phyloP scores from a whole-genome alignment of 2,797 vertebrate species.

The Cossypha caffra region DNA sequence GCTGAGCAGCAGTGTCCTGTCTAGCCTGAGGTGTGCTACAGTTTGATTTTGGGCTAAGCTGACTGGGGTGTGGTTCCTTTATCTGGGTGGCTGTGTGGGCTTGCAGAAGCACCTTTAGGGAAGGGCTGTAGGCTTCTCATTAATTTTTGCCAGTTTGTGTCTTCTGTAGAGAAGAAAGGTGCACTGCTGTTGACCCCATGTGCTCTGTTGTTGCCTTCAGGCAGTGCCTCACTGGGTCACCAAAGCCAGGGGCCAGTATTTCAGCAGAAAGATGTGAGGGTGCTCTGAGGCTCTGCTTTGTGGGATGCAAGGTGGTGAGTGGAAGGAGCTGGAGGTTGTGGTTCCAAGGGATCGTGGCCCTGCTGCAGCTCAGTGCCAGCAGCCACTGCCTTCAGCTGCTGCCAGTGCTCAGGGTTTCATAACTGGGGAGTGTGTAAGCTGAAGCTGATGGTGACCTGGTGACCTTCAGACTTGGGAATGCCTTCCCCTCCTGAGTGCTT shows the following conservation, averaged over 20 bases:
- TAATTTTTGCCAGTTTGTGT: background rate
- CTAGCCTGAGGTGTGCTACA: background rate
- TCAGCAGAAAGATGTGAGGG: background rate
- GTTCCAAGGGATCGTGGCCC: accelerated
- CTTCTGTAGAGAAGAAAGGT: background rate
- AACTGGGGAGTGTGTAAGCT: background rate
- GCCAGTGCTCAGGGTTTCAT: background rate
- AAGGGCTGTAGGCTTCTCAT: background rate
- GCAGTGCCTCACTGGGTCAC: background rate
- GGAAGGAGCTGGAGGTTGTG: background rate
- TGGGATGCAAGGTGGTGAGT: background rate
- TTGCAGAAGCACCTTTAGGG: background rate
- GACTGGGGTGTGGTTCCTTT: background rate
- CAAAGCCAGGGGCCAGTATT: background rate
- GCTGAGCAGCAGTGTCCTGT: background rate
- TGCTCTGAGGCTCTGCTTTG: background rate
- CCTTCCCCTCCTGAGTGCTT: background rate
- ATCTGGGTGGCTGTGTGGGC: background rate
- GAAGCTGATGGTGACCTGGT: background rate
- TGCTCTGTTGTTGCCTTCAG: background rate
- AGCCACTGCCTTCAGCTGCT: background rate
- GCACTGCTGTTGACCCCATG: accelerated
- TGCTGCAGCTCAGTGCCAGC: background rate
- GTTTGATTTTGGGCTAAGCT: background rate
- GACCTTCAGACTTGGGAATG: background rate